Conservation (phyloP, 2,113 vertebrate species). For the Bufo bufo region DNA sequence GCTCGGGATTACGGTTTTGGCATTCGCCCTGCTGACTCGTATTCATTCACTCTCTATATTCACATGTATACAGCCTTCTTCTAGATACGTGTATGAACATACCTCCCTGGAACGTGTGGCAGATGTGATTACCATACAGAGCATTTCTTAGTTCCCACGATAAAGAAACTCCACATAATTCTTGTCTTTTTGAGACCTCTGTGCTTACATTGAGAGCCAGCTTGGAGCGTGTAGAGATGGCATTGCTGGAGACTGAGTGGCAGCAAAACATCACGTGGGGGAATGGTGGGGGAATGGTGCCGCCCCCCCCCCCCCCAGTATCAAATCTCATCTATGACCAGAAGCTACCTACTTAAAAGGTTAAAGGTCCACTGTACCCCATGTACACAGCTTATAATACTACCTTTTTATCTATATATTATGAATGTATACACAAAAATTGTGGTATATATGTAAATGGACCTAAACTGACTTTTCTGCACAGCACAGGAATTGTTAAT, state of each 20-base stretch:
- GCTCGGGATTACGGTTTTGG: too few species aligned
- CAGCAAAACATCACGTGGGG: slow-evolving; percentile 57
- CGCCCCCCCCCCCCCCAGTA: neutral
- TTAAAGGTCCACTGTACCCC: neutral
- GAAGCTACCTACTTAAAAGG: neutral
- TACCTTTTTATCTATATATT: neutral
- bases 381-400: neutral
- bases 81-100: slow-evolving; percentile 63
- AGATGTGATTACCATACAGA: slow-evolving; percentile 77
- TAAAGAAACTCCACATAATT: slow-evolving; percentile 55
- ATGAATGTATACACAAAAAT: neutral
- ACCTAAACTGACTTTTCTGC: too few species aligned
- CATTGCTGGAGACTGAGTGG: slow-evolving; percentile 32
- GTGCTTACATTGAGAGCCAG: slow-evolving; percentile 57
- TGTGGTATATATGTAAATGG: neutral
- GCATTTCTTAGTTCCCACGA: slow-evolving; percentile 65
- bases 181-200: slow-evolving; percentile 57
- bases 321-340: slow-evolving; percentile 26
- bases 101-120: slow-evolving; percentile 80
- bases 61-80: neutral
- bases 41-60: neutral
- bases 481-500: too few species aligned
- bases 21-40: too few species aligned
- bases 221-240: slow-evolving; percentile 53
- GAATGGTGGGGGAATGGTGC: neutral